These are phyloP conservation scores for Drosophila aff. DNA, from an alignment of 1,140 invertebrate species.

Conservation along the genomic window DNA sequence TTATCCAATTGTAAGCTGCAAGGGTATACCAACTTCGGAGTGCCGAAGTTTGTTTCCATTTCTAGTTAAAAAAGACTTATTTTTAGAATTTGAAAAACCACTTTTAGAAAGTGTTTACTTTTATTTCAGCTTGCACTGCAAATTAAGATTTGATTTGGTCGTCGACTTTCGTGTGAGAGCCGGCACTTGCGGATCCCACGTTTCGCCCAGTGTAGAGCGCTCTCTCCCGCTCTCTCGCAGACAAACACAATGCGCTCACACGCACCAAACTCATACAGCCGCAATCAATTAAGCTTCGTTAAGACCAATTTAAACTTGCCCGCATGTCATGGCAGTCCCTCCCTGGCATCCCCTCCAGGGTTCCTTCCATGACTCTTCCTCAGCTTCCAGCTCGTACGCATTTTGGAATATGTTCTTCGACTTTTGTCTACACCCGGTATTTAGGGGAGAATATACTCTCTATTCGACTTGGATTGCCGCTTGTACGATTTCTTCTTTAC, in stretches of 20 bases:
- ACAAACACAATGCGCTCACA: slow-evolving; percentile 38
- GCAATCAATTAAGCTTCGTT: slow-evolving; percentile 85
- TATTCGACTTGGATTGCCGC: background rate
- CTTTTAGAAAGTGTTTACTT: background rate
- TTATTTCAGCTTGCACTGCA: slow-evolving; percentile 3
- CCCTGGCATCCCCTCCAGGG: slow-evolving; percentile 18
- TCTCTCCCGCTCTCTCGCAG: slow-evolving; percentile 41
- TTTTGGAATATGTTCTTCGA: slow-evolving; percentile 55
- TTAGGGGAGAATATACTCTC: background rate
- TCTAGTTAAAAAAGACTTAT: background rate
- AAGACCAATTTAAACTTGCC: slow-evolving; percentile 85
- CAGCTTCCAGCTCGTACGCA: slow-evolving; percentile 58
- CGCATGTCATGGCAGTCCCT: slow-evolving; percentile 69
- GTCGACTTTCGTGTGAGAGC: background rate
- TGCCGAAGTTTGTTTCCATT: too few relatives aligned
- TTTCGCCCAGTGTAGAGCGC: slow-evolving; percentile 48
- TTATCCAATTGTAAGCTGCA: too few relatives aligned
- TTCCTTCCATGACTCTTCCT: slow-evolving; percentile 18
- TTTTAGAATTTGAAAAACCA: background rate
- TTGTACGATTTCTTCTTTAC: background rate
- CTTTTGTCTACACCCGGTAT: background rate
- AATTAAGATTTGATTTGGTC: background rate
- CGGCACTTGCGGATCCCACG: background rate
- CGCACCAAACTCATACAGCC: slow-evolving; percentile 66
- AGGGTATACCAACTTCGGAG: too few relatives aligned